Conservation (phyloP, 2,888 invertebrate species). For the Drosophila aldrichi region DNA sequence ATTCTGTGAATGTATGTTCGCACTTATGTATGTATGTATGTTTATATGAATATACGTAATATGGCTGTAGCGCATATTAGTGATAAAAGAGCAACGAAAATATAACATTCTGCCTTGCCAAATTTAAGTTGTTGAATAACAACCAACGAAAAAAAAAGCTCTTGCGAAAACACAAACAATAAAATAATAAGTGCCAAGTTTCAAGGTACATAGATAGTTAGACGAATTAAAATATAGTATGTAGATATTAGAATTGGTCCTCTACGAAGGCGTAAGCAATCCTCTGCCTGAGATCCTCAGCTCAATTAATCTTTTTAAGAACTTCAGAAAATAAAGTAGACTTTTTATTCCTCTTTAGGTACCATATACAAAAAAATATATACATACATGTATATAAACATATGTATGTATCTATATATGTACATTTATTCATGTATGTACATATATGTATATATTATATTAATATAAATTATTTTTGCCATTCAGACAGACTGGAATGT, state of each 20-base stretch:
- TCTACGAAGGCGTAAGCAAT: not conserved
- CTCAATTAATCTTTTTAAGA: not conserved
- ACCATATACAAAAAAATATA: no score
- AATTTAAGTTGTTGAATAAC: conserved; percentile 47
- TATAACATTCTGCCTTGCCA: not conserved
- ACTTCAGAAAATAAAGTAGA: not conserved
- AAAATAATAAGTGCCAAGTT: conserved; percentile 42
- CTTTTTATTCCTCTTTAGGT: not conserved
- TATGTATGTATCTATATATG: not conserved
- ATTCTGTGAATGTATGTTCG: conserved; percentile 32
- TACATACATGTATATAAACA: no score
- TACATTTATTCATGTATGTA: no score
- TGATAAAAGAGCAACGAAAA: conserved; percentile 42
- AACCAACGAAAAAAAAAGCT: conserved; percentile 1
- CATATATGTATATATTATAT: not conserved
- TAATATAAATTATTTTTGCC: not conserved
- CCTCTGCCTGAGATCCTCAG: not conserved
- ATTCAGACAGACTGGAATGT: not conserved
- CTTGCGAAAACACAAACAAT: not conserved
- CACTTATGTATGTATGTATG: not conserved
- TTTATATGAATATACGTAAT: not conserved
- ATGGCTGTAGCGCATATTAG: conserved; percentile 9
- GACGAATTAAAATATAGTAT: not conserved
- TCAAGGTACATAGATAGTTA: conserved; percentile 24
- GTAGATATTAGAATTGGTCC: no score